A percentile compares a stretch with the other conserved stretches of the same genome.
Conservation (phyloP, 2,113 vertebrate genomes). For the Acanthochromis polyacanthus region DNA sequence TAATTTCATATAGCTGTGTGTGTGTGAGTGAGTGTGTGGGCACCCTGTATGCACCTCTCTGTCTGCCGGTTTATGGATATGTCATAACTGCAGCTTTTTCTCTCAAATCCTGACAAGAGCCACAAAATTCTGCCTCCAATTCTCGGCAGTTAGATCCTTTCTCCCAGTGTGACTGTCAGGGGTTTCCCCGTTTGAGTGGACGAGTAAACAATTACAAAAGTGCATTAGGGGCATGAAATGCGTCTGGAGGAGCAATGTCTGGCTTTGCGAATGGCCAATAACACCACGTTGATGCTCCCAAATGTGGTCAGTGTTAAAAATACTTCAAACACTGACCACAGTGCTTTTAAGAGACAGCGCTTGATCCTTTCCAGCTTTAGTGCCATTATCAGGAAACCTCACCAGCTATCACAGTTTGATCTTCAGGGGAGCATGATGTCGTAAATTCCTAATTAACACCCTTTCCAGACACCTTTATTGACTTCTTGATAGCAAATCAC, state of each 20-base stretch:
- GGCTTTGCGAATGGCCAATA: constrained; percentile 19
- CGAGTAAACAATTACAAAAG: neutral
- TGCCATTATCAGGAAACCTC: constrained; percentile 48
- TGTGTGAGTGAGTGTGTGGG: neutral
- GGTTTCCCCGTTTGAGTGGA: neutral
- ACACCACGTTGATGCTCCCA: neutral
- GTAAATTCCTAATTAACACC: constrained; percentile 73
- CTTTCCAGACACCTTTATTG: constrained; percentile 70
- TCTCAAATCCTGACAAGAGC: constrained; percentile 46
- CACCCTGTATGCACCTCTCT: neutral
- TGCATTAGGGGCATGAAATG: neutral
- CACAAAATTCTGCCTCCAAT: constrained; percentile 13
- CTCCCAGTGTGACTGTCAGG: neutral
- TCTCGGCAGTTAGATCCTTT: constrained; percentile 12
- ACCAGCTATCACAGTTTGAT: constrained; percentile 27
- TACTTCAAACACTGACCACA: neutral
- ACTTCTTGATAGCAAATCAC: constrained; percentile 67
- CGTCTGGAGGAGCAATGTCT: neutral
- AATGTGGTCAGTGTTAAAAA: constrained; percentile 19
- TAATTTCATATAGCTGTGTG: constrained; percentile 20
- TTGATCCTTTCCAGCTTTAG: constrained; percentile 37
- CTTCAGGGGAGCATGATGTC: constrained; percentile 32
- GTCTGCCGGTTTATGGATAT: constrained; percentile 26
- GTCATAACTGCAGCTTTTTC: constrained; percentile 51
- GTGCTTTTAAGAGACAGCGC: constrained; percentile 31